Conservation (phyloP, 2,113 vertebrate genomes). For the Percopsis transmontana region DNA sequence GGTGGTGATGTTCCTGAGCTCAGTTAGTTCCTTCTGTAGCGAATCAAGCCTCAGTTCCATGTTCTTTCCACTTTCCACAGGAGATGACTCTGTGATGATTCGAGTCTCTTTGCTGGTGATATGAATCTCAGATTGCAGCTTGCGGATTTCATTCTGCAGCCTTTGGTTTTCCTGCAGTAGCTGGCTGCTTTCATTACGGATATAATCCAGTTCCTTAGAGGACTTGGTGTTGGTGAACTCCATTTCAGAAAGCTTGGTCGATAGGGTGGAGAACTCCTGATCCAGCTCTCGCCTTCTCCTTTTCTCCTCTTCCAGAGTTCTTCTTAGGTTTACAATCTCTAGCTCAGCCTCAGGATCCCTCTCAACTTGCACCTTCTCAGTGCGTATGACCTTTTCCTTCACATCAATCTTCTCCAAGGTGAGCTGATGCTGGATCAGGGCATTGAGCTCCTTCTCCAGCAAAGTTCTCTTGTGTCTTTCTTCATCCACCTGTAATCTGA, state of each 20-base stretch:
- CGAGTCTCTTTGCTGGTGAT: slow-evolving; percentile 87
- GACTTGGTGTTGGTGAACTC: slow-evolving; percentile 96
- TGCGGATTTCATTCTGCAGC: slow-evolving; percentile 87
- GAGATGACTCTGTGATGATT: slow-evolving; percentile 79
- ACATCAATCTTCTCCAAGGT: slow-evolving; percentile 87
- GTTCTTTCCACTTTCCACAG: slow-evolving; percentile 77
- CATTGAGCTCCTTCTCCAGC: slow-evolving; percentile 87
- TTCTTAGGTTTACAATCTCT: slow-evolving; percentile 88
- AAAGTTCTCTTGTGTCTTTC: slow-evolving; percentile 86
- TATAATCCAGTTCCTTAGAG: slow-evolving; percentile 88
- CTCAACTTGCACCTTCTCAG: slow-evolving; percentile 93
- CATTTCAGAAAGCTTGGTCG: slow-evolving; percentile 83
- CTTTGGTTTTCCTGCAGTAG: slow-evolving; percentile 91
- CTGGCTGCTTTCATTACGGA: slow-evolving; percentile 92
- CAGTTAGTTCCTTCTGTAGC: slow-evolving; percentile 86
- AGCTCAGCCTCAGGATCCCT: slow-evolving; percentile 87
- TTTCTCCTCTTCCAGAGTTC: slow-evolving; percentile 87
- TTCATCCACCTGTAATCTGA: slow-evolving; percentile 89
- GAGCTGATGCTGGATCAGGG: slow-evolving; percentile 81
- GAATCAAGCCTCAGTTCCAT: slow-evolving; percentile 85
- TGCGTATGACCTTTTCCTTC: slow-evolving; percentile 93
- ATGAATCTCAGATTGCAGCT: slow-evolving; percentile 90
- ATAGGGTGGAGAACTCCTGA: slow-evolving; percentile 78
- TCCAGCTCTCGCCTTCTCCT: slow-evolving; percentile 84
- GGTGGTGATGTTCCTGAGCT: slow-evolving; percentile 82